Evolutionary conservation across 2,888 invertebrate genomes (phyloP).

Genomic region (Noctua janthina): DNA sequence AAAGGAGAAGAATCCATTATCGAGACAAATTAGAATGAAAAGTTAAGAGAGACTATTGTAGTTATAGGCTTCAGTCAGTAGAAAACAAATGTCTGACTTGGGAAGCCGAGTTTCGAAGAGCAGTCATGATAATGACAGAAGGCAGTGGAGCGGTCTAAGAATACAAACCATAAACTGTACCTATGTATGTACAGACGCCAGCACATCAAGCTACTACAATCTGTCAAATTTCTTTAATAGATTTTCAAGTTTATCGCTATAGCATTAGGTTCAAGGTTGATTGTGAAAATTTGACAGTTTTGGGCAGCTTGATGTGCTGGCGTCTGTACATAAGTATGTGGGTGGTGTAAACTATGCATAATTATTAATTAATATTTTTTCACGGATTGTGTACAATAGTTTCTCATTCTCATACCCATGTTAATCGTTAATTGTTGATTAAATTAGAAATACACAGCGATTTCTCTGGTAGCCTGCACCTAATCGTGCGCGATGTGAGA

Average conservation of each 20-base stretch:
- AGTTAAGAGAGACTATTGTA: not conserved
- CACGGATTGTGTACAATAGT: not conserved
- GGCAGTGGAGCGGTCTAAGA: not conserved
- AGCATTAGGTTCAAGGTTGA: no score
- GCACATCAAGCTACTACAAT: no score
- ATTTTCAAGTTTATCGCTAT: no score
- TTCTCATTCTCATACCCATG: conserved; percentile 18
- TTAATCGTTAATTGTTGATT: conserved; percentile 2
- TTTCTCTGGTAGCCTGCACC: conserved; percentile 27
- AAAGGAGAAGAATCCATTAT: no score
- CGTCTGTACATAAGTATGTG: no score
- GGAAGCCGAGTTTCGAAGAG: not conserved
- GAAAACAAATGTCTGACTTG: not conserved
- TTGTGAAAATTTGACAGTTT: no score
- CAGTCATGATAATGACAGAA: not conserved
- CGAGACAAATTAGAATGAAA: not conserved
- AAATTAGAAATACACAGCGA: conserved; percentile 11
- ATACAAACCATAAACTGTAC: not conserved
- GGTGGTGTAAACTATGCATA: not conserved
- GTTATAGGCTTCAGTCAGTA: not conserved
- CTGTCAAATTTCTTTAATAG: no score
- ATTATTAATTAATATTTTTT: conserved; percentile 7
- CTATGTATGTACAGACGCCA: no score
- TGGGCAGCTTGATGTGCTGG: no score
- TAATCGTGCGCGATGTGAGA: conserved; percentile 26